phyloP scores from a whole-genome alignment of 2,113 vertebrate genomes.

The Bubo bubo region DNA sequence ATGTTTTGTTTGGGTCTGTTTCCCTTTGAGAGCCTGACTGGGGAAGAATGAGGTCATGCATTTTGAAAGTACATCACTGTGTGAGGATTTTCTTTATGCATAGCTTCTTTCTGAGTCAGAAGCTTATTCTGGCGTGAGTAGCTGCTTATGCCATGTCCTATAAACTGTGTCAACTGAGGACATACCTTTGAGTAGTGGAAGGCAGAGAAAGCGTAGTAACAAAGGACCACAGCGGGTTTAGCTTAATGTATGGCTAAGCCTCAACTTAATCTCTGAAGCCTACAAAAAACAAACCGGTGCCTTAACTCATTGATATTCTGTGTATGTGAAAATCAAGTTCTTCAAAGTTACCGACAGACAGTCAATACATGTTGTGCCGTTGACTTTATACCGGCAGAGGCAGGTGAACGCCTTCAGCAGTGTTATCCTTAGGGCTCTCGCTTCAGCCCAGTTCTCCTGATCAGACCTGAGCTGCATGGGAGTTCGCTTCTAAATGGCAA shows the following conservation, averaged over 20 bases:
- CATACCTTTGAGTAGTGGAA: slow-evolving; percentile 19
- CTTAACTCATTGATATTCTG: neutral
- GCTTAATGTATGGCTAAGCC: neutral
- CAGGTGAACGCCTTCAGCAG: neutral
- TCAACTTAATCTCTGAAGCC: neutral
- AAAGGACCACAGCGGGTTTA: neutral
- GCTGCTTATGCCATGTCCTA: slow-evolving; percentile 33
- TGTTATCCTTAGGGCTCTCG: neutral
- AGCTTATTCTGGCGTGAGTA: slow-evolving; percentile 39
- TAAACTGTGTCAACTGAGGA: slow-evolving; percentile 58
- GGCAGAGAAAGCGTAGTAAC: neutral
- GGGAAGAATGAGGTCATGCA: slow-evolving; percentile 47
- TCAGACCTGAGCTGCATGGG: neutral
- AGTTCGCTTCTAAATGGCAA: slow-evolving; percentile 28
- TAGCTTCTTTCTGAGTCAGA: slow-evolving; percentile 54
- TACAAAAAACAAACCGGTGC: neutral
- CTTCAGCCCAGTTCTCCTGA: neutral
- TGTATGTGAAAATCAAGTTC: neutral
- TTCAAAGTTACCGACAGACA: neutral
- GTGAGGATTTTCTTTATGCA: slow-evolving; percentile 55
- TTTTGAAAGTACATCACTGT: slow-evolving; percentile 54
- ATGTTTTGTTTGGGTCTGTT: slow-evolving; percentile 50
- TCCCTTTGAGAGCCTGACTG: slow-evolving; percentile 3
- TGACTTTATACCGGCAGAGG: neutral
- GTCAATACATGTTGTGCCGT: neutral